Evolutionary conservation across 2,797 vertebrate species (phyloP).

Genomic region (Cottoperca gobio): DNA sequence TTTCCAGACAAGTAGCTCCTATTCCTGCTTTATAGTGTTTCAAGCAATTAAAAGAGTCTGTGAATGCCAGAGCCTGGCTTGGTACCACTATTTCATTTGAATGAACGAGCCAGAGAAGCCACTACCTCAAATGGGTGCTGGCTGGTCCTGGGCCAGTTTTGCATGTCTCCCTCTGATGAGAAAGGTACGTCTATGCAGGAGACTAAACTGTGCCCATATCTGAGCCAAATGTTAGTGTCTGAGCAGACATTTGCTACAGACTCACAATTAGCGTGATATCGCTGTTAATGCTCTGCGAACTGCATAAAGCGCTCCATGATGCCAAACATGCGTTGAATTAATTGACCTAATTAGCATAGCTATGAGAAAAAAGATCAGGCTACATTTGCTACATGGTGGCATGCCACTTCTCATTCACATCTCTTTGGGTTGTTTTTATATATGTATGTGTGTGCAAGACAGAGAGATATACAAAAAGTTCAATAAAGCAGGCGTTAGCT

Average conservation of each 20-base stretch:
- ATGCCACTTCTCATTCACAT: conserved; percentile 49
- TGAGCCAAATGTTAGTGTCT: conserved; percentile 46
- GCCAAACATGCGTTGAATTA: conserved; percentile 68
- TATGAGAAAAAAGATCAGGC: conserved; percentile 48
- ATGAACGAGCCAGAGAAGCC: conserved; percentile 46
- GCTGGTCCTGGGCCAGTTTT: conserved; percentile 65
- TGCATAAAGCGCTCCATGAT: conserved; percentile 56
- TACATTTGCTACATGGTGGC: conserved; percentile 34
- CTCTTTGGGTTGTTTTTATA: conserved; percentile 11
- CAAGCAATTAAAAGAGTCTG: conserved; percentile 63
- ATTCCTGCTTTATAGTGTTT: conserved; percentile 59
- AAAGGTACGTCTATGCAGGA: conserved; percentile 35
- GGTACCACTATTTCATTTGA: conserved; percentile 52
- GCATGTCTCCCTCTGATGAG: conserved; percentile 47
- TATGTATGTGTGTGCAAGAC: neutral
- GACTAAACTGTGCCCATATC: conserved; percentile 5
- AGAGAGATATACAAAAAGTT: conserved; percentile 43
- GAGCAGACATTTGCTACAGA: conserved; percentile 40
- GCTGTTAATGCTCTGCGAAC: conserved; percentile 56
- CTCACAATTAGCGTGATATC: conserved; percentile 55
- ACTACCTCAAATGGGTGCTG: conserved; percentile 34
- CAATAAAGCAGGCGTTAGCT: conserved; percentile 60
- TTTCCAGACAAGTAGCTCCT: conserved; percentile 68
- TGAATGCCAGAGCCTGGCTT: conserved; percentile 64
- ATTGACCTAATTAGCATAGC: conserved; percentile 67